These are phyloP conservation scores for Dipodomys ordii DNA, from an alignment of 2,113 vertebrate species.

Conservation along the genomic window DNA sequence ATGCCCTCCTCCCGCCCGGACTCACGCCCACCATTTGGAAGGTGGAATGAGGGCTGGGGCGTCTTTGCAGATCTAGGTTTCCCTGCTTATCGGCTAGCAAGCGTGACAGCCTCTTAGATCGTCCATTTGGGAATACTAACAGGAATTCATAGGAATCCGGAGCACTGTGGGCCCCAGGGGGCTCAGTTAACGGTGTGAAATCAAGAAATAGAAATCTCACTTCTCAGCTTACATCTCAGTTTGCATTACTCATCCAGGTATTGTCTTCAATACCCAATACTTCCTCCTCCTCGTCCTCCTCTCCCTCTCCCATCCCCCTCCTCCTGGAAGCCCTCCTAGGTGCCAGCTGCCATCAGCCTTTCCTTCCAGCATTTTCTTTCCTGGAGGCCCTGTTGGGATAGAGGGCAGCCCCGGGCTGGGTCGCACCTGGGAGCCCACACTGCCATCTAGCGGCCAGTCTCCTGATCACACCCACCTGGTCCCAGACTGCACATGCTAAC, in stretches of 20 bases:
- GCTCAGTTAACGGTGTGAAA: too few species aligned
- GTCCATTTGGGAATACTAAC: not conserved
- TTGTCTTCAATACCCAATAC: not conserved
- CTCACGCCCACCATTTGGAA: rapidly evolving
- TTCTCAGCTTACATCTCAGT: not conserved
- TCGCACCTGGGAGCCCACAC: not conserved
- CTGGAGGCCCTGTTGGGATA: not conserved
- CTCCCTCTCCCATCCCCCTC: too few species aligned
- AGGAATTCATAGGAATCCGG: not conserved
- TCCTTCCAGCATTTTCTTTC: not conserved
- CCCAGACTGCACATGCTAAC: too few species aligned
- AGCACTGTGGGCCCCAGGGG: too few species aligned
- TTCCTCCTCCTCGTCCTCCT: not conserved
- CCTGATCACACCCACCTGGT: too few species aligned
- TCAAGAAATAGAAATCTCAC: not conserved
- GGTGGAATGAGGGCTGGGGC: not conserved
- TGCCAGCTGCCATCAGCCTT: not conserved
- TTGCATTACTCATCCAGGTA: too few species aligned
- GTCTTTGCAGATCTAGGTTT: not conserved
- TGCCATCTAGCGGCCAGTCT: not conserved
- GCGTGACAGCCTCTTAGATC: not conserved
- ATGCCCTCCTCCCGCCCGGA: too few species aligned
- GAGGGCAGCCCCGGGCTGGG: not conserved
- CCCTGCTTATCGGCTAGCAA: not conserved
- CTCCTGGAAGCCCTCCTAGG: too few species aligned